phyloP scores from a whole-genome alignment of 92 coral and sea anemone genomes.

The Parazoanthus swiftii region DNA sequence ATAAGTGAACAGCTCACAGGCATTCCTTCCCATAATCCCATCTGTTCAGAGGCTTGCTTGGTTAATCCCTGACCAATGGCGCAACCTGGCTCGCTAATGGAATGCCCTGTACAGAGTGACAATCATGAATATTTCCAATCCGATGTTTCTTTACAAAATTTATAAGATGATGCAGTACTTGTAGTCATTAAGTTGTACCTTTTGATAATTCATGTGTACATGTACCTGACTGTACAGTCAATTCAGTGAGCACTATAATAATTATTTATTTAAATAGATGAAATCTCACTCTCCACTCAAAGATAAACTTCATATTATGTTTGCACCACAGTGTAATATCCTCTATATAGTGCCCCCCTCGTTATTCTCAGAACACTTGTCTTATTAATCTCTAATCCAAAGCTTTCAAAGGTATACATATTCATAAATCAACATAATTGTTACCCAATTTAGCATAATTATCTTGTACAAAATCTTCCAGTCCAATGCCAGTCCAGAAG shows the following conservation, averaged over 20 bases:
- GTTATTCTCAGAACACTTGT: no score
- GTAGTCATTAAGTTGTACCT: no score
- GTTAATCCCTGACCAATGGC: constrained; percentile 75
- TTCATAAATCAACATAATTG: neutral
- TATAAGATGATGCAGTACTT: no score
- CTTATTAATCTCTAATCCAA: neutral
- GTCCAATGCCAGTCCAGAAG: constrained; percentile 77
- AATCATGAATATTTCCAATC: neutral
- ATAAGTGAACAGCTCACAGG: constrained; percentile 90
- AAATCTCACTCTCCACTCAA: no score
- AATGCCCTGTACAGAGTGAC: constrained; percentile 37
- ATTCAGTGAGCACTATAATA: no score
- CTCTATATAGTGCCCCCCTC: no score
- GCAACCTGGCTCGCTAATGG: constrained; percentile 57
- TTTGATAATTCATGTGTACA: no score
- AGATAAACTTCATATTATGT: no score
- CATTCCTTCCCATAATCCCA: constrained; percentile 89
- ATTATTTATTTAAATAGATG: no score
- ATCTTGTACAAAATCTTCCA: constrained; percentile 74
- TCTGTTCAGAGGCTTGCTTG: constrained; percentile 69
- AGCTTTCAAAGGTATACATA: neutral
- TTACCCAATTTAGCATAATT: constrained; percentile 79
- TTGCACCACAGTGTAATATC: no score
- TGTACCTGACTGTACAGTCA: no score
- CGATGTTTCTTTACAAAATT: no score